Conservation (phyloP, 2,888 invertebrate genomes). For the Microplitis manilae region DNA sequence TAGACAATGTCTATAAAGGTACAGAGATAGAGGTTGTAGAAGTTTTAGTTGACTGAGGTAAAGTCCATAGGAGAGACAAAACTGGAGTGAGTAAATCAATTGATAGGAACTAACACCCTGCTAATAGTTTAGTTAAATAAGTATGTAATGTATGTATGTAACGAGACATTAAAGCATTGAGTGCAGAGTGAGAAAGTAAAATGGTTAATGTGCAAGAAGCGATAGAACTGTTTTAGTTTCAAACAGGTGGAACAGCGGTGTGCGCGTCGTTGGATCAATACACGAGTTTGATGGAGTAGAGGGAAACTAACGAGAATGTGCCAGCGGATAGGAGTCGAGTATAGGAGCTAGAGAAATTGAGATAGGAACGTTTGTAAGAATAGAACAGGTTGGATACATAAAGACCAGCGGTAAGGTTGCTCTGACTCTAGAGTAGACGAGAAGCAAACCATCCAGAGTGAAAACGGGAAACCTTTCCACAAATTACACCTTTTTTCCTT, state of each 20-base stretch:
- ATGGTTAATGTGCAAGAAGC: neutral
- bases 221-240: conserved; percentile 47
- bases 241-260: conserved; percentile 49
- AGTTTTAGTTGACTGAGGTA: too few species aligned
- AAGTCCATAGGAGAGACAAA: too few species aligned
- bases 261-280: conserved; percentile 49
- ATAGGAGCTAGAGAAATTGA: conserved; percentile 17
- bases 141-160: too few species aligned
- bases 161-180: too few species aligned
- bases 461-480: conserved; percentile 38
- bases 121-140: too few species aligned
- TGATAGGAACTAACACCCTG: neutral
- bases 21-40: too few species aligned
- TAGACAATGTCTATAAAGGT: too few species aligned
- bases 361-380: conserved; percentile 20
- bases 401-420: conserved; percentile 20
- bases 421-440: neutral
- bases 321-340: neutral
- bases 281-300: conserved; percentile 50
- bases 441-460: conserved; percentile 18
- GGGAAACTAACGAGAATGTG: conserved; percentile 35
- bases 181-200: conserved; percentile 23
- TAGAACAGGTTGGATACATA: conserved; percentile 47
- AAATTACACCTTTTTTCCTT: conserved; percentile 33
- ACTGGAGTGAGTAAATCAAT: conserved; percentile 12